These are phyloP conservation scores for Diarsia mendica DNA, from an alignment of 2,888 invertebrate genomes.

Conservation along the genomic window DNA sequence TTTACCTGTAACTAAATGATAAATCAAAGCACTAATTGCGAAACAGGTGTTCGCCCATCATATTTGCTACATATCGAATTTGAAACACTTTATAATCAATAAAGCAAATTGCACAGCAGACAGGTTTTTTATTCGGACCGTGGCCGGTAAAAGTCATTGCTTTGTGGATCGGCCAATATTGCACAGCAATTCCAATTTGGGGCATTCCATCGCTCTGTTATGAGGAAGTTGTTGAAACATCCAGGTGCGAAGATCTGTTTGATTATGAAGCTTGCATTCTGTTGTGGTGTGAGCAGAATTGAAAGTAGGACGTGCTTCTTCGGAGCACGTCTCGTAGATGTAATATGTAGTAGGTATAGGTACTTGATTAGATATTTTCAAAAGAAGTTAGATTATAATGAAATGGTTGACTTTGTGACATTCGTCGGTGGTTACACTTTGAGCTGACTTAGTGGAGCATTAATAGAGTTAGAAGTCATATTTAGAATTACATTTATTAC, in stretches of 20 bases:
- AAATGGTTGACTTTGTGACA: neutral
- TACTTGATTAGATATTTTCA: neutral
- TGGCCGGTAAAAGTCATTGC: conserved; percentile 65
- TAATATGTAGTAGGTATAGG: neutral
- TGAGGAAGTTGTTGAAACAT: conserved; percentile 64
- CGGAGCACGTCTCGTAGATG: neutral
- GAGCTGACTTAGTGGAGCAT: too few relatives aligned
- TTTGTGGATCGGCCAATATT: conserved; percentile 76
- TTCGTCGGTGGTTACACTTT: neutral
- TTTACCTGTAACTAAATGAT: conserved; percentile 20
- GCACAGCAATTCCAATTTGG: conserved; percentile 71
- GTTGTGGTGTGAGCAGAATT: conserved; percentile 36
- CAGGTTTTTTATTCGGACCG: conserved; percentile 44
- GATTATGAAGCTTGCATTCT: conserved; percentile 38
- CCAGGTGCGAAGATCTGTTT: conserved; percentile 47
- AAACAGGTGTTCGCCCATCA: conserved; percentile 33
- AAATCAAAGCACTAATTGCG: conserved; percentile 40
- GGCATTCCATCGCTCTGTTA: conserved; percentile 60
- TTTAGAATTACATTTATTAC: neutral
- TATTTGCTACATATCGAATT: conserved; percentile 30
- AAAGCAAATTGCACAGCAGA: conserved; percentile 52
- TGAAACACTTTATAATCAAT: conserved; percentile 58
- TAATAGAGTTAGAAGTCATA: neutral
- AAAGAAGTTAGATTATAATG: neutral
- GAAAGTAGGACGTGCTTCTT: neutral